Evolutionary conservation across 2,797 vertebrate genomes (phyloP), one percentile per base, ranked within the genome.

Genomic region (Manis javanica): DNA sequence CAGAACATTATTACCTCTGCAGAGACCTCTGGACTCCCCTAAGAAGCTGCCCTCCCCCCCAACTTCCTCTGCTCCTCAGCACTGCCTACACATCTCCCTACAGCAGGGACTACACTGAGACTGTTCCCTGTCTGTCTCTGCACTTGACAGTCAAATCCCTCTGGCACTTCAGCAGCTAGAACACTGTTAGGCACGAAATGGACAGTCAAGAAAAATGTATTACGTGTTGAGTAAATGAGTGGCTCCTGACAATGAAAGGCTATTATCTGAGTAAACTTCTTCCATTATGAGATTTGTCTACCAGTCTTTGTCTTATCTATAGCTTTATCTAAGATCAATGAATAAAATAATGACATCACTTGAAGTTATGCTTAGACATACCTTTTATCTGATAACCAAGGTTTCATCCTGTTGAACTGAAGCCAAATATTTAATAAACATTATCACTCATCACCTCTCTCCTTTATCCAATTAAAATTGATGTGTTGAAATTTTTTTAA

Each of bases 321-420:
- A 78, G 74, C 64, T 88, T 96, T n/a, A 90, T 84, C 91, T 79
- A 79, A 81, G 75, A 64, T 34, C n/a, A 75, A 51, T 59, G 59
- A 90, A 64, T 75, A 79, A 90, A 94, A 81, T 11, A 59, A 87
- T 57, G 46, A 81, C 46, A 90, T 95, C 85, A 90, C 87, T 81
- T 79, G 64, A 84, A 71, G 21, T 29, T 77, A 39, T 39, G 1
- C 49, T 95, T 81, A 93, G 71, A 63, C 63, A 89, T 83, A 91
- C 26, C 11, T 84, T 83, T 93, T 63, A 23, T 90, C 85, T 91
- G 87, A 91, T 78, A 63, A 82, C 29, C 34, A 61, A 90, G 75
- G 75, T 87, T 90, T 94, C 63, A 79, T 46, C 23, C 39, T 74
- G 57, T 34, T 88, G 72, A 90, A 81, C 53, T 31, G 55, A 12